Conservation (phyloP, 1,140 invertebrate genomes). For the Drosophila chauvacae region DNA sequence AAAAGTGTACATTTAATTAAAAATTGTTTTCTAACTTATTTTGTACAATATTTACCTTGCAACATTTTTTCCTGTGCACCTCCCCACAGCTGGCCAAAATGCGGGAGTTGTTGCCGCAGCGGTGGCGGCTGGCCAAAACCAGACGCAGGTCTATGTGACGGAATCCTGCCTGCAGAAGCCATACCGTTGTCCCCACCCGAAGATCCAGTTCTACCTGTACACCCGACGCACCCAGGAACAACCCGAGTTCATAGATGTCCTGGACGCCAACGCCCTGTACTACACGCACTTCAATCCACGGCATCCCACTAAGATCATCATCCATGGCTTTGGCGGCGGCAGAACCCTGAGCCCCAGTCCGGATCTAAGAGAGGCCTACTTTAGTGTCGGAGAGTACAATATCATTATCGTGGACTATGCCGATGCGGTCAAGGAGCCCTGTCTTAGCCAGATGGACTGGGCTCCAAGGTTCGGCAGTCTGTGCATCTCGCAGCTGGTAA, state of each 20-base stretch:
- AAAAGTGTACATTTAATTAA: neutral
- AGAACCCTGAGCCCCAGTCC: conserved; percentile 91
- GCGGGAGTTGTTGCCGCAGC: conserved; percentile 64
- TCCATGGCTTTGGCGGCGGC: conserved; percentile 93
- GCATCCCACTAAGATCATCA: conserved; percentile 92
- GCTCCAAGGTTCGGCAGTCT: conserved; percentile 91
- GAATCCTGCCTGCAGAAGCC: conserved; percentile 92
- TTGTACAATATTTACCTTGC: neutral
- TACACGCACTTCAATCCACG: conserved; percentile 89
- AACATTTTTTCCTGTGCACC: neutral
- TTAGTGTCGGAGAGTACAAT: conserved; percentile 91
- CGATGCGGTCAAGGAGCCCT: conserved; percentile 91
- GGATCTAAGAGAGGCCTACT: conserved; percentile 92
- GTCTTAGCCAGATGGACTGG: conserved; percentile 93
- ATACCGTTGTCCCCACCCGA: conserved; percentile 91
- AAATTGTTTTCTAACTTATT: neutral
- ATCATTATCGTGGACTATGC: conserved; percentile 95
- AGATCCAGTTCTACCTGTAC: conserved; percentile 93
- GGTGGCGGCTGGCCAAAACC: conserved; percentile 70
- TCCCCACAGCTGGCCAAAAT: conserved; percentile 65
- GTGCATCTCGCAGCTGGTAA: conserved; percentile 92
- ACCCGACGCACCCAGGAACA: conserved; percentile 91
- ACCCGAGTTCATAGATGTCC: conserved; percentile 89
- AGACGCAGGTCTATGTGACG: conserved; percentile 88
- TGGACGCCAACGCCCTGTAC: conserved; percentile 88